Evolutionary conservation across 64 coral and sea anemone species (phyloP), one percentile per base, ranked within the genome.

Genomic region (Actinia tenebrosa): DNA sequence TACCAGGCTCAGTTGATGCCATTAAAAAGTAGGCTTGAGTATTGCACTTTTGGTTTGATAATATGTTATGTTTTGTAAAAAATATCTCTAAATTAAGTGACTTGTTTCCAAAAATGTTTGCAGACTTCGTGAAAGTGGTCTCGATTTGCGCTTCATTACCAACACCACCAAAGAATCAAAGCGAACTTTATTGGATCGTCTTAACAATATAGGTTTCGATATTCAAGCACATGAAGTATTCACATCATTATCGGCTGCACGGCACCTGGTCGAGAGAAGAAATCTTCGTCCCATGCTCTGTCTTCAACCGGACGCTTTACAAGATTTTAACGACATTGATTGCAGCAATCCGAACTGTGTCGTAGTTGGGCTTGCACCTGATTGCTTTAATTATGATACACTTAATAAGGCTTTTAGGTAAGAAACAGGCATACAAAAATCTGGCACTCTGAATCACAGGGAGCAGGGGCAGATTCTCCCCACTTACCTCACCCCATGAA

Each of bases 81-180:
- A 43, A 75, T 23, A 9, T 75, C 26, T 25, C 5, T 13, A 30
- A 15, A 15, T 37, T 42, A n/a, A n/a, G 8, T 75, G 23, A 30
- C 11, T 30, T 37, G 37, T 75, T 42, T 30, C 13, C 13, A 11
- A 58, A 10, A 10, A 14, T 75, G 30, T 43, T 84, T 56, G 42
- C 43, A 99, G 97, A 78, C 86, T 99, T 58, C 84, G 97, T 82
- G 55, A 88, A 64, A 89, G 88, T 86, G 97, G 91, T 6, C 86
- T 99, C 53, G 53, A 90, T 0, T 77, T 99, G 22, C 88, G 93
- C 64, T 99, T 99, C 83, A 90, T 99, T 11, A 99, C 97, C 5
- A 99, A 99, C 86, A 95, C 97, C 14, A 99, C 97, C 6, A 99
- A 99, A 89, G 97, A 99, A 78, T 99, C 97, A 68, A 99, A 93